Evolutionary conservation across 2,797 vertebrate genomes (phyloP), one percentile per base, ranked within the genome.

Genomic region (Hybognathus amarus): DNA sequence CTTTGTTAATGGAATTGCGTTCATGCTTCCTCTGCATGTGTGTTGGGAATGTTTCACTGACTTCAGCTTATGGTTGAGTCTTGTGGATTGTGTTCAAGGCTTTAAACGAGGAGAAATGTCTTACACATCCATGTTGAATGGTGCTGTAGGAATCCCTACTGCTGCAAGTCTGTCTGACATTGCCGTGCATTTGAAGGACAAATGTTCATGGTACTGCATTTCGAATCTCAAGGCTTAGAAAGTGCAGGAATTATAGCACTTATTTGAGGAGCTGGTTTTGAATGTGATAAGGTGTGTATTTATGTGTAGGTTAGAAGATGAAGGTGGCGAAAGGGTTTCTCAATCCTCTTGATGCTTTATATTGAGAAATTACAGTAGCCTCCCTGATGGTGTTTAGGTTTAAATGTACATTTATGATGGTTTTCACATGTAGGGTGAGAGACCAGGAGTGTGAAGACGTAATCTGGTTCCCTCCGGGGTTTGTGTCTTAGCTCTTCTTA

Each of bases 1-100:
- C n/a, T 59, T 74, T 87, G 80, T 82, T 78, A 80, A 81, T 64
- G 80, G 27, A 74, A 77, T 40, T 54, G 54, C 45, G 5, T 77
- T 36, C 11, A 36, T 36, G 71, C 76, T 52, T 71, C 73, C 82
- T 40, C 27, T 52, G 30, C 1, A 0, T 47, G 33, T 52, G 59
- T 61, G 27, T 45, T 27, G 40, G 30, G 47, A 79, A 52, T 67
- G 17, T 71, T 80, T 45, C 38, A 79, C 47, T 54, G 64, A 79
- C 77, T 79, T 40, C 45, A 79, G 77, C 64, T 79, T 54, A 79
- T 52, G 63, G 18, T 52, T 79, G 13, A 38, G 63, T 36, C 64
- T 79, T 68, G 47, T 68, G 77, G 33, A 79, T 79, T 54, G 45
- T 30, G 50, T 17, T 80, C 52, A 69, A 80, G 79, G 67, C 66